Evolutionary conservation across 2,888 invertebrate genomes (phyloP).

Genomic region (Adineta ricciae): DNA sequence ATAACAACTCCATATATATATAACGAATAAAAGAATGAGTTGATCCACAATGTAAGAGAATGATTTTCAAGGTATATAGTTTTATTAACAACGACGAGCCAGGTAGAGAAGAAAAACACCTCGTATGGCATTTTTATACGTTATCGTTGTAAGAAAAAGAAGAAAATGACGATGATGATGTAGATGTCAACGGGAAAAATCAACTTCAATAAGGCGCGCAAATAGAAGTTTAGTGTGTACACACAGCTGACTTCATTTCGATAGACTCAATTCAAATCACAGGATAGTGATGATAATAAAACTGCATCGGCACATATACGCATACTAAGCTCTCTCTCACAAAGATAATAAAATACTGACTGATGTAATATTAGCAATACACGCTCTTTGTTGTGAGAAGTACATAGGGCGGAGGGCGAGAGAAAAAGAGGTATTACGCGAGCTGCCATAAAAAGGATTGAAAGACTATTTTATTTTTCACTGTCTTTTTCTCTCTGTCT

Average conservation of each 20-base stretch:
- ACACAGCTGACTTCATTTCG: conserved; percentile 9
- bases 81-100: background rate
- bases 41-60: background rate
- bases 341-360: background rate
- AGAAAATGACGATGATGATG: background rate
- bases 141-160: no score
- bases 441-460: conserved; percentile 1
- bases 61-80: background rate
- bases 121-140: background rate
- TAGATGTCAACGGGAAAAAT: background rate
- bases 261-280: background rate
- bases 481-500: background rate
- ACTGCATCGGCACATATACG: background rate
- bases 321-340: background rate
- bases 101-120: background rate
- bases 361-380: background rate
- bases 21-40: background rate
- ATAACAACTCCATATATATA: background rate
- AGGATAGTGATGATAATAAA: background rate
- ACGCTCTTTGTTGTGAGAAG: background rate
- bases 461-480: background rate
- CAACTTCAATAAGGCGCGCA: background rate
- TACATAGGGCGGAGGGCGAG: background rate
- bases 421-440: background rate
- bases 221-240: background rate